These are phyloP conservation scores for Drosophila lowei DNA, from an alignment of 1,140 invertebrate genomes.

Conservation along the genomic window DNA sequence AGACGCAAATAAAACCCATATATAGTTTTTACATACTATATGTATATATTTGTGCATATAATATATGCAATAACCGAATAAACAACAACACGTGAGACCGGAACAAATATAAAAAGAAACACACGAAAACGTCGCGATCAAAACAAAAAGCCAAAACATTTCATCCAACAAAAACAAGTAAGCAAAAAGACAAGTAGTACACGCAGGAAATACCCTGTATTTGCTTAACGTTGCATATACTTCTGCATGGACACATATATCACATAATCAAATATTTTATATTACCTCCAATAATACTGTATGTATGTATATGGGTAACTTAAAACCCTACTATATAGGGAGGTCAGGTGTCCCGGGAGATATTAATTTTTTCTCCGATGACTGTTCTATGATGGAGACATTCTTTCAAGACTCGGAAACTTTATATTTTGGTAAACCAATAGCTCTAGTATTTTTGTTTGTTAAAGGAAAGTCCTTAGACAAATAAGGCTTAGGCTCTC, in stretches of 20 bases:
- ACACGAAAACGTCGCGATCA: slow-evolving; percentile 53
- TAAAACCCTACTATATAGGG: too few relatives aligned
- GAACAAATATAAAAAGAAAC: slow-evolving; percentile 50
- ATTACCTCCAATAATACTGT: too few relatives aligned
- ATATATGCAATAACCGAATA: slow-evolving; percentile 45
- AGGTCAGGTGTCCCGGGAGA: too few relatives aligned
- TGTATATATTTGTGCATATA: not conserved
- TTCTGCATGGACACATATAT: not conserved
- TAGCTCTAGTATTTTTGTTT: too few relatives aligned
- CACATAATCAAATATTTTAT: not conserved
- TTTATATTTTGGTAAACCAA: too few relatives aligned
- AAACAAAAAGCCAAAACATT: slow-evolving; percentile 61
- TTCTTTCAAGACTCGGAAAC: too few relatives aligned
- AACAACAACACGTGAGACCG: slow-evolving; percentile 51
- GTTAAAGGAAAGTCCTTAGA: too few relatives aligned
- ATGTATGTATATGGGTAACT: too few relatives aligned
- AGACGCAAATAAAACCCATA: slow-evolving; percentile 45
- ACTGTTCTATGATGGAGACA: too few relatives aligned
- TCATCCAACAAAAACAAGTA: slow-evolving; percentile 36
- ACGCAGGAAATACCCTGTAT: slow-evolving; percentile 6
- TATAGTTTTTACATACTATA: too few relatives aligned
- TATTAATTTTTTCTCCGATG: too few relatives aligned
- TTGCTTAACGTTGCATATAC: not conserved
- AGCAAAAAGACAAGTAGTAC: not conserved
- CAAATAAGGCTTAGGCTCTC: too few relatives aligned